Percentiles rank a stretch among this genome's conserved stretches.
phyloP scores from a whole-genome alignment of 2,113 vertebrate species.

The Herpetotheres cachinnans region DNA sequence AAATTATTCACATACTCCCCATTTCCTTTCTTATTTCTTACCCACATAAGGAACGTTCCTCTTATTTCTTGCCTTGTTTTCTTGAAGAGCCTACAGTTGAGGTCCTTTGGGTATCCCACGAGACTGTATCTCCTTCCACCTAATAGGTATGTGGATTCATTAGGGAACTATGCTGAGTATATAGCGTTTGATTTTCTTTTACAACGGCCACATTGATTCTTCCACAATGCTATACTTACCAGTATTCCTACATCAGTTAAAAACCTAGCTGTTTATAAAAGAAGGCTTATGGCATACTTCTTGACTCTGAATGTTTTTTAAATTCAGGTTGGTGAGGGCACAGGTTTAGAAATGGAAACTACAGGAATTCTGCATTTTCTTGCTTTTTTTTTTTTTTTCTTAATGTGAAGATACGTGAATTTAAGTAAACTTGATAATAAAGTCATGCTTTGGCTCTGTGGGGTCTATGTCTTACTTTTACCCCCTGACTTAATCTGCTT shows the following conservation, averaged over 20 bases:
- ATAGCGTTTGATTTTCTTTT: neutral
- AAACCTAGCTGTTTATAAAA: neutral
- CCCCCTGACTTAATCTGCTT: neutral
- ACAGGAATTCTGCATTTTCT: neutral
- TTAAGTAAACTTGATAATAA: neutral
- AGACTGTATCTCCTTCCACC: neutral
- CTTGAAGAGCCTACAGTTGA: neutral
- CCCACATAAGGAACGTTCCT: neutral
- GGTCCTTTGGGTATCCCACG: neutral
- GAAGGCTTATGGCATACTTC: neutral
- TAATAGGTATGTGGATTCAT: neutral
- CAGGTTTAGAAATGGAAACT: neutral
- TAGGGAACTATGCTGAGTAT: neutral
- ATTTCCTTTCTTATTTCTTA: neutral
- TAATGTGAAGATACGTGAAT: neutral
- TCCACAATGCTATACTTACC: neutral
- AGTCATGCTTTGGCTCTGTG: neutral
- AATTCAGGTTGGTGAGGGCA: neutral
- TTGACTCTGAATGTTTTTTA: neutral
- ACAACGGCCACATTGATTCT: neutral
- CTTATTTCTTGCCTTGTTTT: neutral
- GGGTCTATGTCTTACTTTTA: neutral
- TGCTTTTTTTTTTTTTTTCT: neutral
- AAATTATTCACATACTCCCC: neutral
- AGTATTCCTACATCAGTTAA: neutral